Evolutionary conservation across 1,140 invertebrate genomes (phyloP).

Genomic region (Drosophila tristis): DNA sequence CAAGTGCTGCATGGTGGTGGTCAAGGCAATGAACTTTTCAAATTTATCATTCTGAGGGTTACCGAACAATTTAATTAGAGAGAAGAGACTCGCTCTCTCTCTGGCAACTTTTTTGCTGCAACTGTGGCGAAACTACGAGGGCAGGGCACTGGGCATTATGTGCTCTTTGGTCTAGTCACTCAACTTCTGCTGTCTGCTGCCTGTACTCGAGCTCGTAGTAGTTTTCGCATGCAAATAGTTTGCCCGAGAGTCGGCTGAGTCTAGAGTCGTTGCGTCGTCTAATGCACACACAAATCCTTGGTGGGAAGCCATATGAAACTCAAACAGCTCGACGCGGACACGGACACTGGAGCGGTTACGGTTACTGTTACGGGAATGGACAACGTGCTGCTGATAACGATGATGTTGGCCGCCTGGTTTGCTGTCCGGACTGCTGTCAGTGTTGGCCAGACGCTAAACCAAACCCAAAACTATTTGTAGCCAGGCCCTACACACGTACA

Average conservation of each 20-base stretch:
- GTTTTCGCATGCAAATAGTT: conserved; percentile 33
- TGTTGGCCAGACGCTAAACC: conserved; percentile 38
- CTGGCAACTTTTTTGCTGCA: conserved; percentile 25
- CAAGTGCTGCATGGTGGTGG: too few species aligned
- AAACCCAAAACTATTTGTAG: conserved; percentile 68
- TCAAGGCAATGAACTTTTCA: conserved; percentile 25
- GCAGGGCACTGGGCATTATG: too few species aligned
- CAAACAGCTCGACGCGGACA: conserved; percentile 53
- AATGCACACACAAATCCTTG: conserved; percentile 73
- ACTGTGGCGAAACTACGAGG: background rate
- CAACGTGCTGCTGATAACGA: conserved; percentile 72
- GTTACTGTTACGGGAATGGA: conserved; percentile 3
- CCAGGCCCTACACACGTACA: conserved; percentile 3
- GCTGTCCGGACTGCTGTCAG: conserved; percentile 13
- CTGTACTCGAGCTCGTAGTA: conserved; percentile 15
- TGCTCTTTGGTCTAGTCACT: background rate
- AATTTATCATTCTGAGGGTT: conserved; percentile 44
- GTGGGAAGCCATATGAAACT: conserved; percentile 73
- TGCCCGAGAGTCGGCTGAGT: conserved; percentile 9
- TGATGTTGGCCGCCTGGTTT: conserved; percentile 61
- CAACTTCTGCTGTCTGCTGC: background rate
- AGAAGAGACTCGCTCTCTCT: background rate
- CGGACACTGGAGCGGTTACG: background rate
- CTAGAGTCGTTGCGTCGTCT: conserved; percentile 17
- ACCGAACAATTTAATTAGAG: conserved; percentile 48